These are phyloP conservation scores for Hiodon alosoides DNA, from an alignment of 2,113 vertebrate species.

Conservation along the genomic window DNA sequence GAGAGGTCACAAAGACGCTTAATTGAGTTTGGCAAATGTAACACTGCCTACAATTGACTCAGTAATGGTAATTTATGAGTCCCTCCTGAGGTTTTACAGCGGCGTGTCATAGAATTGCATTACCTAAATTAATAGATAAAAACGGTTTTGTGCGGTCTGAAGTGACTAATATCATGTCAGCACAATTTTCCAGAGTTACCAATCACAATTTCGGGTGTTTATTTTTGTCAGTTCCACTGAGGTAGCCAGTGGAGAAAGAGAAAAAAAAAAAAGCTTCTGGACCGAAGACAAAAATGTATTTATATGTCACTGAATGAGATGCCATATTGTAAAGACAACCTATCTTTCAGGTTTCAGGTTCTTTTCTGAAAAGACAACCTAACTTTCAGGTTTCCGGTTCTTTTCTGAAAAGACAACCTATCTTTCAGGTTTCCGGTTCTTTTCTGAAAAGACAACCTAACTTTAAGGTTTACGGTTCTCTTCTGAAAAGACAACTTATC, in stretches of 20 bases:
- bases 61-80: slow-evolving; percentile 6
- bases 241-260: not conserved
- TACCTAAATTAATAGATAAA: not conserved
- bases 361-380: not conserved
- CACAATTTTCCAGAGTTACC: not conserved
- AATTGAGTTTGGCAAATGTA: slow-evolving; percentile 17
- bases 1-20: slow-evolving; percentile 10
- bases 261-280: slow-evolving; percentile 2
- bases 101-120: not conserved
- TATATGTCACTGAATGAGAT: slow-evolving; percentile 1
- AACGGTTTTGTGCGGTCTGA: not conserved
- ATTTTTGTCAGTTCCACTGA: not conserved
- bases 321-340: not conserved
- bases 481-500: too few relatives aligned
- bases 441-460: too few relatives aligned
- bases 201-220: not conserved
- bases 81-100: not conserved
- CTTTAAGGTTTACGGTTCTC: too few relatives aligned
- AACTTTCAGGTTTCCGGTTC: too few relatives aligned
- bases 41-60: slow-evolving; percentile 7
- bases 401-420: too few relatives aligned
- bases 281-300: not conserved
- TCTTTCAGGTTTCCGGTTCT: too few relatives aligned
- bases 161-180: not conserved
- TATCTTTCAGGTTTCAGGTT: too few relatives aligned